phyloP scores from a whole-genome alignment of 1,140 invertebrate species.

The Maconellicoccus hirsutus region DNA sequence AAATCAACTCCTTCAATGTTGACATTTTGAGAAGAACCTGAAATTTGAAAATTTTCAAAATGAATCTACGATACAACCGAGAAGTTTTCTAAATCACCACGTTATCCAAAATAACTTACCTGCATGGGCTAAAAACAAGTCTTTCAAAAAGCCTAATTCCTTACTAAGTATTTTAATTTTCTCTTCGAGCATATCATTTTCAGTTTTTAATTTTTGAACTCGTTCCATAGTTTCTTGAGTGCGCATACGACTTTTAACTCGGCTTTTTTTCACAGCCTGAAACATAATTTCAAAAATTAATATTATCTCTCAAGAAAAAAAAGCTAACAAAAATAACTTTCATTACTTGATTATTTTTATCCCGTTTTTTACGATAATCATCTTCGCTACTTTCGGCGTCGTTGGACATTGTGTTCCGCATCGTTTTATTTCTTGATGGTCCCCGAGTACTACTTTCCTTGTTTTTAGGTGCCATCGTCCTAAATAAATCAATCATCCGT shows the following conservation, averaged over 20 bases:
- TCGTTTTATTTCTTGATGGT: slow-evolving; percentile 25
- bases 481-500: too few relatives aligned
- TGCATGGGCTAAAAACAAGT: slow-evolving; percentile 70
- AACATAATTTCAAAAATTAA: slow-evolving; percentile 30
- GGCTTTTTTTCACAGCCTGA: slow-evolving; percentile 74
- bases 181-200: slow-evolving; percentile 73
- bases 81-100: too few relatives aligned
- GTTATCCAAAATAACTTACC: slow-evolving; percentile 37
- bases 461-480: slow-evolving; percentile 38
- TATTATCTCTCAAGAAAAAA: background rate
- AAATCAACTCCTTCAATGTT: slow-evolving; percentile 26
- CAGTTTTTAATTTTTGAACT: slow-evolving; percentile 61
- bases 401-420: background rate
- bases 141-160: slow-evolving; percentile 74
- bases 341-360: slow-evolving; percentile 68
- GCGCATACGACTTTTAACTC: slow-evolving; percentile 70
- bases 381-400: slow-evolving; percentile 54
- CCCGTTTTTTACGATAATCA: slow-evolving; percentile 65
- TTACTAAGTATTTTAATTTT: slow-evolving; percentile 75
- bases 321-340: slow-evolving; percentile 21
- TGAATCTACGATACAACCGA: background rate
- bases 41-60: slow-evolving; percentile 3
- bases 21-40: slow-evolving; percentile 26
- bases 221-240: slow-evolving; percentile 68
- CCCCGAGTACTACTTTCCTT: slow-evolving; percentile 36